Evolutionary conservation across 2,797 vertebrate species (phyloP), one percentile per base, ranked within the genome.

Genomic region (Tapera naevia): DNA sequence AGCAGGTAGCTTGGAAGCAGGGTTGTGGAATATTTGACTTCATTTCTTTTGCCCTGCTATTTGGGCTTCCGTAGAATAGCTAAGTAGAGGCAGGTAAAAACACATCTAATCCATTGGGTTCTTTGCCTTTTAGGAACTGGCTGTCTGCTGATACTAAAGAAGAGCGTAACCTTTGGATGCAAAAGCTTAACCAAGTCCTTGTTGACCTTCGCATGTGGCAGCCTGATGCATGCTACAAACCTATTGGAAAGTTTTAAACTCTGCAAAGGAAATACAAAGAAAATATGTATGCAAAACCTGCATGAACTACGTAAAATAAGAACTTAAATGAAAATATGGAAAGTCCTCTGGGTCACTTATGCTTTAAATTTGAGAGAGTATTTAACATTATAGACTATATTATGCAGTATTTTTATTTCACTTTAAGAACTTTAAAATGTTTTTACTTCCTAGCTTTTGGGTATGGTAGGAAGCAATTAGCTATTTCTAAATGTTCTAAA

Each of bases 91-190:
- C 5, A 6, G 28, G 62, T 22, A 51, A 45, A 80, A 33, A 17
- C 1, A 2, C 11, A 78, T 14, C 46, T 79, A 45, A 85, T 66
- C 45, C 10, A 7, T 19, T 50, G 66, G 16, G 9, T 69, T 81
- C 56, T 80, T 90, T 67, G 43, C 62, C 50, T 90, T 70, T 35
- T n/a, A 99, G 99, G 95, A 99, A 99, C 97, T 99, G 99, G 99
- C 97, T 99, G 66, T 99, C 99, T 37, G 99, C 99, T 4, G 99
- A 99, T 96, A 99, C 99, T 10, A 99, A 99, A 93, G 99, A 99
- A 2, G 99, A 99, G 58, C 98, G 99, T 88, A 99, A 99, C 62
- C 98, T 99, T 89, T 99, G 99, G 99, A 99, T 99, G 99, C 98
- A 98, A 88, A 99, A 99, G 60, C 98, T 99, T 89, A 99, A 99